These are phyloP conservation scores for Atopsyche davidsoni DNA, from an alignment of 1,140 invertebrate genomes.

Conservation along the genomic window DNA sequence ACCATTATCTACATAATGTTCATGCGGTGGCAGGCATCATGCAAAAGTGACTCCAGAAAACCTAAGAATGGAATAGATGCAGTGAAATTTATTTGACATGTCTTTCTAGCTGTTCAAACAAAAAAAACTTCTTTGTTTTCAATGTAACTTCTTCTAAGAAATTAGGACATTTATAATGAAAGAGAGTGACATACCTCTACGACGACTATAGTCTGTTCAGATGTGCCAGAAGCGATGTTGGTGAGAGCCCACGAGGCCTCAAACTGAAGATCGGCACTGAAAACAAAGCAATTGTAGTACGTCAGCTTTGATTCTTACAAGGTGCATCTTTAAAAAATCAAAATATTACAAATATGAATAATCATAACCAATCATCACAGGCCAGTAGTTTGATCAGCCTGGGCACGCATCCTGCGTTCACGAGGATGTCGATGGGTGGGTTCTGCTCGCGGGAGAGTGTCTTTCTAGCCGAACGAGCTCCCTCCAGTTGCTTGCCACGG, in stretches of 20 bases:
- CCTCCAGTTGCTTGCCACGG: constrained; percentile 54
- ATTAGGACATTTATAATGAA: constrained; percentile 25
- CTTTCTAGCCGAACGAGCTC: constrained; percentile 76
- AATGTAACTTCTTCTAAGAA: no score
- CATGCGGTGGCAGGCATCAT: no score
- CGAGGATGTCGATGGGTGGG: constrained; percentile 90
- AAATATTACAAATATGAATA: constrained; percentile 11
- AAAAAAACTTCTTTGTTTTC: no score
- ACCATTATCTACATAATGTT: no score
- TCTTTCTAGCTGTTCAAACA: no score
- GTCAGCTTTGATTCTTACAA: constrained; percentile 7
- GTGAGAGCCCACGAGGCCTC: constrained; percentile 98
- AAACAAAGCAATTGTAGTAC: constrained; percentile 29
- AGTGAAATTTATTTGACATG: no score
- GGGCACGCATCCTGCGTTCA: constrained; percentile 80
- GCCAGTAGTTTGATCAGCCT: constrained; percentile 74
- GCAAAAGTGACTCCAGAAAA: no score
- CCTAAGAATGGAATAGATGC: no score
- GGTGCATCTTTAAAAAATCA: constrained; percentile 1
- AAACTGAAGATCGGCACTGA: constrained; percentile 85
- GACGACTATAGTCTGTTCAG: constrained; percentile 82
- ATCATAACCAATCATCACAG: constrained; percentile 62
- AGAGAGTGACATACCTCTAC: constrained; percentile 52
- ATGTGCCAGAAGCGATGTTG: constrained; percentile 94
- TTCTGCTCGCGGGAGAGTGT: constrained; percentile 86